phyloP scores from a whole-genome alignment of 2,113 vertebrate species.

The Mastomys natalensis region DNA sequence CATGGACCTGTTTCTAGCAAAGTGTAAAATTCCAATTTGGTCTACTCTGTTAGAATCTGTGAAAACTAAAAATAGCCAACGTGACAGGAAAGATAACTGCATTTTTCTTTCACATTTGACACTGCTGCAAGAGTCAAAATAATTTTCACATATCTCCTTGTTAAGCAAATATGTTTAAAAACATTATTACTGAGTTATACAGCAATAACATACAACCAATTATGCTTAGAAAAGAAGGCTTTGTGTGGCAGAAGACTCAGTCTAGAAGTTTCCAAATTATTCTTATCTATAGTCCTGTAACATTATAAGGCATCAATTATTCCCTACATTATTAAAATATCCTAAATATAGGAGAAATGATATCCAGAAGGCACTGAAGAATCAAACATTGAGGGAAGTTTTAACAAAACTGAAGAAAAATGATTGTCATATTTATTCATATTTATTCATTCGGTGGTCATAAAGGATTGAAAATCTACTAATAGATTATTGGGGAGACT shows the following conservation, averaged over 20 bases:
- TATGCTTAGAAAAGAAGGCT: constrained; percentile 1
- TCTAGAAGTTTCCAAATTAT: constrained; percentile 32
- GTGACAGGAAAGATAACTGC: constrained; percentile 57
- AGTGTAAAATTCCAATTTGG: constrained; percentile 73
- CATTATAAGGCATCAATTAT: not conserved
- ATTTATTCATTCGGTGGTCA: not conserved
- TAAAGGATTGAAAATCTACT: not conserved
- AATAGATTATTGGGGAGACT: not conserved
- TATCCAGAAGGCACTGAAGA: not conserved
- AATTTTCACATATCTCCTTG: constrained; percentile 61
- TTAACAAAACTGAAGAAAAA: not conserved
- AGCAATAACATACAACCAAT: not conserved
- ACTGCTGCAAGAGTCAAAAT: constrained; percentile 57
- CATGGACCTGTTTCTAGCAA: constrained; percentile 70
- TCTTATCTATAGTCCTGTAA: not conserved
- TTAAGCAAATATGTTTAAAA: constrained; percentile 58
- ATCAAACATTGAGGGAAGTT: not conserved
- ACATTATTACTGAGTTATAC: constrained; percentile 45
- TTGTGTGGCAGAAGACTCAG: not conserved
- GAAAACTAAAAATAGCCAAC: constrained; percentile 73
- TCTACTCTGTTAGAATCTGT: constrained; percentile 47
- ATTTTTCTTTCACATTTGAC: constrained; percentile 61
- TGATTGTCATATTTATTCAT: not conserved
- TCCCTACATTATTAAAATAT: not conserved
- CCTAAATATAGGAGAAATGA: not conserved